Evolutionary conservation across 2,888 invertebrate genomes (phyloP).

Genomic region (Rhopalosiphum nymphaeae): DNA sequence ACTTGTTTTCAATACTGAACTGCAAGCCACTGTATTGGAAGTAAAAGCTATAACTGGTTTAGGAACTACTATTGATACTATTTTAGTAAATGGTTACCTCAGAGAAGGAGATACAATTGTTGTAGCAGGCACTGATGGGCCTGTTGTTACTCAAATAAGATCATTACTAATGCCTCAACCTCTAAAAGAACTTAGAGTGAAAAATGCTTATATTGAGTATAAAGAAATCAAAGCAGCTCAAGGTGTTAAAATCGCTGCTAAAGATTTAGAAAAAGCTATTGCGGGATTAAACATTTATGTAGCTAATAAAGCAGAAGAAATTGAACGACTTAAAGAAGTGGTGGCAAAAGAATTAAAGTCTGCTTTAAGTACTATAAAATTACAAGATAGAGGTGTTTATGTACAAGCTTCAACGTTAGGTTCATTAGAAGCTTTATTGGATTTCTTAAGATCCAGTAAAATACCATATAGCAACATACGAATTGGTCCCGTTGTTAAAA

Average conservation of each 20-base stretch:
- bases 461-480: slow-evolving; percentile 98
- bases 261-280: slow-evolving; percentile 97
- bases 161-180: slow-evolving; percentile 98
- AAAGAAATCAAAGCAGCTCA: slow-evolving; percentile 96
- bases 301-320: slow-evolving; percentile 93
- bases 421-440: slow-evolving; percentile 95
- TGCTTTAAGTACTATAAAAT: slow-evolving; percentile 91
- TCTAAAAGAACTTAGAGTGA: slow-evolving; percentile 84
- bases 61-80: slow-evolving; percentile 98
- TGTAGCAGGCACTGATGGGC: slow-evolving; percentile 97
- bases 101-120: slow-evolving; percentile 94
- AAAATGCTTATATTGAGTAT: slow-evolving; percentile 93
- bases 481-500: slow-evolving; percentile 99
- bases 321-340: slow-evolving; percentile 88
- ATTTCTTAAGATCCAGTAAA: slow-evolving; percentile 90
- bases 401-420: slow-evolving; percentile 99
- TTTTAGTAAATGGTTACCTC: slow-evolving; percentile 96
- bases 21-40: slow-evolving; percentile 77
- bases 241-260: slow-evolving; percentile 98
- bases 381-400: slow-evolving; percentile 93
- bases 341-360: slow-evolving; percentile 88
- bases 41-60: slow-evolving; percentile 97
- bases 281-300: slow-evolving; percentile 94
- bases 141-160: slow-evolving; percentile 96
- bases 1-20: slow-evolving; percentile 91